These are phyloP conservation scores for Xestobium rufovillosum DNA, from an alignment of 2,888 invertebrate species.

Conservation along the genomic window DNA sequence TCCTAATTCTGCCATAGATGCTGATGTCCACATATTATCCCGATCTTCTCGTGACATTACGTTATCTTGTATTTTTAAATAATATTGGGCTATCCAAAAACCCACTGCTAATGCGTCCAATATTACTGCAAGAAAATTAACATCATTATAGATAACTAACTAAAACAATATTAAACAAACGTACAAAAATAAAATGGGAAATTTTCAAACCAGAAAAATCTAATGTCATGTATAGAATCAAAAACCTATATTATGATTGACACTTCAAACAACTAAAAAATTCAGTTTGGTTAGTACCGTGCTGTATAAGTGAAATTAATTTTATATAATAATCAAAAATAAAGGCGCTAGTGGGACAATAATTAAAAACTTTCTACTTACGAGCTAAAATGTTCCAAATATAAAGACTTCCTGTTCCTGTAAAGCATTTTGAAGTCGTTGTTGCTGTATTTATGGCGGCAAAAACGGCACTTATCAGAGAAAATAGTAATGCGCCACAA, in stretches of 20 bases:
- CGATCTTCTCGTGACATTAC: conserved; percentile 74
- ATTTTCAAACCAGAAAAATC: too few species aligned
- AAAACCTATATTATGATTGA: too few species aligned
- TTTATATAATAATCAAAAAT: too few species aligned
- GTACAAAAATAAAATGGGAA: too few species aligned
- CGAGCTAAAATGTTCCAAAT: conserved; percentile 71
- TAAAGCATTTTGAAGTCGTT: conserved; percentile 59
- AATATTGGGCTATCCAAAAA: conserved; percentile 81
- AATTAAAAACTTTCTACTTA: too few species aligned
- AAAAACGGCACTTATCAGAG: conserved; percentile 63
- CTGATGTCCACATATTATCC: conserved; percentile 74
- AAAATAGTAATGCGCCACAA: conserved; percentile 60
- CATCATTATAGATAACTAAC: conserved; percentile 7
- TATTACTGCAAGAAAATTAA: conserved; percentile 52
- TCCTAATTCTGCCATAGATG: conserved; percentile 72
- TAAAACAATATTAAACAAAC: conserved; percentile 1
- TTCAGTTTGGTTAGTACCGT: too few species aligned
- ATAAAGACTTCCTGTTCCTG: conserved; percentile 63
- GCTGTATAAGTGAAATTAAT: too few species aligned
- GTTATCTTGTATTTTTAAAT: conserved; percentile 70
- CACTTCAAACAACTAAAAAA: too few species aligned
- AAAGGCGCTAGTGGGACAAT: too few species aligned
- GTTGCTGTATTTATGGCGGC: conserved; percentile 76
- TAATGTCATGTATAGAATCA: too few species aligned
- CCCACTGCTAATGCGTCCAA: conserved; percentile 67